These are phyloP conservation scores for Heterodera schachtii DNA, from an alignment of 1,140 invertebrate species.

Conservation along the genomic window DNA sequence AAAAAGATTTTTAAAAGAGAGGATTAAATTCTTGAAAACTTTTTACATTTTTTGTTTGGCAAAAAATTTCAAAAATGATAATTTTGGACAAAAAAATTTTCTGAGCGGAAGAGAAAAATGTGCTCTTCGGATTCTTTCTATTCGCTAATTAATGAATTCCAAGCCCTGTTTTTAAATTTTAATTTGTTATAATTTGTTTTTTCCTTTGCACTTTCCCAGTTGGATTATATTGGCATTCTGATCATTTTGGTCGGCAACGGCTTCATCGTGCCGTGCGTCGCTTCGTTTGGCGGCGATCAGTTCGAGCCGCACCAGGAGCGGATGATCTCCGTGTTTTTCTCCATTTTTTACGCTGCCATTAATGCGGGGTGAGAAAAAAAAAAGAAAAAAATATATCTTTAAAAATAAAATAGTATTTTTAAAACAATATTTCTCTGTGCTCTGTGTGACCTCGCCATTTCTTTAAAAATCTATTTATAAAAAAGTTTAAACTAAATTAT, in stretches of 20 bases:
- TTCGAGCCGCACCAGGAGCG: conserved; percentile 75
- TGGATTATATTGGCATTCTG: conserved; percentile 20
- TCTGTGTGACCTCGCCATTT: too few species aligned
- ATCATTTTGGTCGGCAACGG: conserved; percentile 68
- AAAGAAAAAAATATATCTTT: background rate
- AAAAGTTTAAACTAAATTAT: too few species aligned
- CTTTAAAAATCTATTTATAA: too few species aligned
- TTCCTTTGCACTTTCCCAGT: background rate
- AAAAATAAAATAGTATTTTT: too few species aligned
- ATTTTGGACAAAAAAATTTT: background rate
- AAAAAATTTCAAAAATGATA: background rate
- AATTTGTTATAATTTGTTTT: background rate
- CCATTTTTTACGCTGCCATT: conserved; percentile 37
- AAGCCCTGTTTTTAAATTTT: too few species aligned
- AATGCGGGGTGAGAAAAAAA: conserved; percentile 16
- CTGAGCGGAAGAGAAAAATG: too few species aligned
- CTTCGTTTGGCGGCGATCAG: conserved; percentile 95
- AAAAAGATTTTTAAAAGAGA: too few species aligned
- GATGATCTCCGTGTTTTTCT: conserved; percentile 48
- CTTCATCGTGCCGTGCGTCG: conserved; percentile 94
- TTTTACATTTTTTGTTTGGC: background rate
- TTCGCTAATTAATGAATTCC: too few species aligned
- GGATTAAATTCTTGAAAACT: background rate
- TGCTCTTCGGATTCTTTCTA: too few species aligned
- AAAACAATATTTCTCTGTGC: too few species aligned